Conservation (phyloP, 2,113 vertebrate genomes). For the Lepus timidus region DNA sequence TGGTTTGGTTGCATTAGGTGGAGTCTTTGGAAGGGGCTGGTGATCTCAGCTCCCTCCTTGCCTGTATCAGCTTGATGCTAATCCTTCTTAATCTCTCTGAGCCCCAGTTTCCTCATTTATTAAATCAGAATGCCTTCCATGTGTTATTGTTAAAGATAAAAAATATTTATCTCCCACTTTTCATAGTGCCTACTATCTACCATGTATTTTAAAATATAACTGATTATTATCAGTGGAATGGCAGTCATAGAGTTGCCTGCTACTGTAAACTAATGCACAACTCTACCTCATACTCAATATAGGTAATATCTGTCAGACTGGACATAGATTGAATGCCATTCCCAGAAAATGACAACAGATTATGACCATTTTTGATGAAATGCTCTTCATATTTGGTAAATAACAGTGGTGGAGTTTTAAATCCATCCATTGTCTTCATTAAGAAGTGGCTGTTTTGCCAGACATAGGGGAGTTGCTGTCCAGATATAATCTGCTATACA, state of each 20-base stretch:
- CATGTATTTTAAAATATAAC: background rate
- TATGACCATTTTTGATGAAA: background rate
- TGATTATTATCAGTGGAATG: background rate
- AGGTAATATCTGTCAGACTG: background rate
- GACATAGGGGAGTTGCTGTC: background rate
- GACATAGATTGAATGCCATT: background rate
- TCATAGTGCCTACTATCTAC: background rate
- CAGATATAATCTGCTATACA: background rate
- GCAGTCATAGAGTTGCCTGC: background rate
- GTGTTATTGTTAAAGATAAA: background rate
- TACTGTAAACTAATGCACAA: background rate
- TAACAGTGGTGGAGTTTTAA: slow-evolving; percentile 32
- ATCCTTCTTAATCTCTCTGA: background rate
- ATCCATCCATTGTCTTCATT: background rate
- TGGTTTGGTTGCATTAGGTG: no score
- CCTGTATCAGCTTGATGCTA: background rate
- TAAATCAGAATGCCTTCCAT: background rate
- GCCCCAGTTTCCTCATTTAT: background rate
- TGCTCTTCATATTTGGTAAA: background rate
- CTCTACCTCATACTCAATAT: background rate
- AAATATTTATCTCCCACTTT: background rate
- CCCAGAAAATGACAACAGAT: no score
- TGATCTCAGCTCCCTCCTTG: background rate
- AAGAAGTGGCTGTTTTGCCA: background rate
- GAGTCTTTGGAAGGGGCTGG: no score